Base-by-base conservation (phyloP, 2,113 vertebrate species). In the Misgurnus anguillicaudatus region DNA sequence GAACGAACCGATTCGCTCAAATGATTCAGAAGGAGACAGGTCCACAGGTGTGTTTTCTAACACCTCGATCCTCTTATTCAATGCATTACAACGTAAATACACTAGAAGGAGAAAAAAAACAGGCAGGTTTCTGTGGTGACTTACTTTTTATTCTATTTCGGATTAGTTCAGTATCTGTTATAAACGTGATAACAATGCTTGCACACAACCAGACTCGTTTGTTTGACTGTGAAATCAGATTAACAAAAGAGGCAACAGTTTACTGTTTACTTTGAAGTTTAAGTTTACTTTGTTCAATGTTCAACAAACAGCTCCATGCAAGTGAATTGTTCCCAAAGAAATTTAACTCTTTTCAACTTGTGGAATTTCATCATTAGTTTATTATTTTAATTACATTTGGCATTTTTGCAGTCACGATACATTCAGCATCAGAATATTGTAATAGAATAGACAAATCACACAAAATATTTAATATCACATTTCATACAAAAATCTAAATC, bases 391-490 rank as follows among this genome's bases (percentile, higher is more conserved):
- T 91, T 83, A 87, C 63, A 77, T 88, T 86, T 82, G 84, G 89
- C 76, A 86, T 87, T 71, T 51, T 75, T 78, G 83, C 78, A 75
- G 83, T 89, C 88, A 93, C 90, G 89, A 81, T 92, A 93, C 91
- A 92, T 92, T 92, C 90, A 90, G 76, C 87, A 90, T 91, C 79
- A 90, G 69, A 71, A 89, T 81, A 86, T 65, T 82, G 62, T 84
- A 86, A 87, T 88, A 85, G 78, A 83, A 81, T 89, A 87, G 86
- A 91, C 87, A 87, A 80, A 87, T 87, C 85, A 89, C 91, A 89
- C 82, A 90, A 90, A 92, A 93, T 89, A 87, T 87, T 85, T 9
- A 84, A 82, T 90, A 88, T 89, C 89, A 93, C 92, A 88, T 88
- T 85, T 89, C 16, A 87, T 92, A 92, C 90, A 92, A 92, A 88